A percentile compares a stretch with the other conserved stretches of the same genome.
phyloP scores from a whole-genome alignment of 1,140 invertebrate species.

The Listronotus bonariensis region DNA sequence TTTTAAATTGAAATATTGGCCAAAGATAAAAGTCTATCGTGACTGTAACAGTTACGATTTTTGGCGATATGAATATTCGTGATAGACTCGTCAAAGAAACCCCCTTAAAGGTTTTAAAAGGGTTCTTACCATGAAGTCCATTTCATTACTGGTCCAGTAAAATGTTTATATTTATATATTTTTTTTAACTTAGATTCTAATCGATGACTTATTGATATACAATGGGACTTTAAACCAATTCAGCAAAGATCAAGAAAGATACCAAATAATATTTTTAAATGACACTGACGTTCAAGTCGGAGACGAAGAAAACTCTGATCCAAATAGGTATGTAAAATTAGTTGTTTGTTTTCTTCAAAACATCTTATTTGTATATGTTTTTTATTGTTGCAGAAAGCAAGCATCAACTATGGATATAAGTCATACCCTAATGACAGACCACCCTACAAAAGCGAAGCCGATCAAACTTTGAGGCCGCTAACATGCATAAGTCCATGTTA shows the following conservation, averaged over 20 bases:
- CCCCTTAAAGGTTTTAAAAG: too few relatives aligned
- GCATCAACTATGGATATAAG: too few relatives aligned
- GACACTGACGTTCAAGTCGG: conserved; percentile 1
- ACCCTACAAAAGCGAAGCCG: conserved; percentile 3
- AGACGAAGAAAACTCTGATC: conserved; percentile 23
- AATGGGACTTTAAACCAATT: conserved; percentile 65
- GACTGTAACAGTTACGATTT: too few relatives aligned
- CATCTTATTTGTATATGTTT: neutral
- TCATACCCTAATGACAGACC: too few relatives aligned
- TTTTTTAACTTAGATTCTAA: conserved; percentile 67
- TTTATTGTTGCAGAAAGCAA: conserved; percentile 1
- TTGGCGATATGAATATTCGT: too few relatives aligned
- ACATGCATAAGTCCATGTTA: conserved; percentile 26
- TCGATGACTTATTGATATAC: conserved; percentile 78
- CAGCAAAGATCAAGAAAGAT: conserved; percentile 5
- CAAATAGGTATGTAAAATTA: conserved; percentile 12
- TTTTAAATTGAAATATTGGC: too few relatives aligned
- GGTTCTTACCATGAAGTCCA: too few relatives aligned
- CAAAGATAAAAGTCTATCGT: too few relatives aligned
- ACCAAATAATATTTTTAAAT: conserved; percentile 25
- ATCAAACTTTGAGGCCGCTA: conserved; percentile 27
- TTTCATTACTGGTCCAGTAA: too few relatives aligned
- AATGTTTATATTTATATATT: conserved; percentile 28
- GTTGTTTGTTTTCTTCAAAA: neutral
- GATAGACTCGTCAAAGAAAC: too few relatives aligned